These are phyloP conservation scores for Sisor rabdophorus DNA, from an alignment of 2,113 vertebrate species.

Conservation along the genomic window DNA sequence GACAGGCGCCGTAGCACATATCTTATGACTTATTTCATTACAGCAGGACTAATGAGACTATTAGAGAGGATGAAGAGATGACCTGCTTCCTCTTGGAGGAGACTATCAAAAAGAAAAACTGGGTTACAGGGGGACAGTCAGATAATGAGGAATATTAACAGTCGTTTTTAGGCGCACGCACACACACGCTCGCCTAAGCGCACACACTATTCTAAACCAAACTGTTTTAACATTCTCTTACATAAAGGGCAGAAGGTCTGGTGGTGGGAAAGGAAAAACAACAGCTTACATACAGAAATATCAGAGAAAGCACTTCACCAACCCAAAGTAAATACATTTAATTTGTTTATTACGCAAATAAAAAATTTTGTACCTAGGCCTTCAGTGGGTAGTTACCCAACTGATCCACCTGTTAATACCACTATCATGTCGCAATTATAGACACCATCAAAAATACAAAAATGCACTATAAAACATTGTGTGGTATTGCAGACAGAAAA, in stretches of 20 bases:
- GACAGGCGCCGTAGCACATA: background rate
- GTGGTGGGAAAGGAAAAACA: background rate
- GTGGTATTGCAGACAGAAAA: no score
- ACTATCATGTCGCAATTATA: no score
- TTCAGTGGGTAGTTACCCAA: no score
- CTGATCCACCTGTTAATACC: no score
- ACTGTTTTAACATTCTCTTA: background rate
- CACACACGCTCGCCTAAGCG: no score
- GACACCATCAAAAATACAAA: no score
- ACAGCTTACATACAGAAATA: background rate
- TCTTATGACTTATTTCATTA: constrained; percentile 40
- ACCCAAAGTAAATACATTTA: background rate
- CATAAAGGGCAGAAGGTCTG: background rate
- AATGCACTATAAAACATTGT: no score
- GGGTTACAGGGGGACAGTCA: constrained; percentile 4
- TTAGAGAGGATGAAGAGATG: constrained; percentile 40
- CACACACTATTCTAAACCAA: background rate
- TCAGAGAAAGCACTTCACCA: background rate
- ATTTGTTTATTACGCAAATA: background rate
- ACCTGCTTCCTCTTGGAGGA: constrained; percentile 23
- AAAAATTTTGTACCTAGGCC: background rate
- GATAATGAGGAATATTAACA: background rate
- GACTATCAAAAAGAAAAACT: constrained; percentile 4
- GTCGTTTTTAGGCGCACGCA: background rate
- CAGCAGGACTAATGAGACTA: constrained; percentile 35